Evolutionary conservation across 2,113 vertebrate species (phyloP).

Genomic region (Phrynocephalus versicolor): DNA sequence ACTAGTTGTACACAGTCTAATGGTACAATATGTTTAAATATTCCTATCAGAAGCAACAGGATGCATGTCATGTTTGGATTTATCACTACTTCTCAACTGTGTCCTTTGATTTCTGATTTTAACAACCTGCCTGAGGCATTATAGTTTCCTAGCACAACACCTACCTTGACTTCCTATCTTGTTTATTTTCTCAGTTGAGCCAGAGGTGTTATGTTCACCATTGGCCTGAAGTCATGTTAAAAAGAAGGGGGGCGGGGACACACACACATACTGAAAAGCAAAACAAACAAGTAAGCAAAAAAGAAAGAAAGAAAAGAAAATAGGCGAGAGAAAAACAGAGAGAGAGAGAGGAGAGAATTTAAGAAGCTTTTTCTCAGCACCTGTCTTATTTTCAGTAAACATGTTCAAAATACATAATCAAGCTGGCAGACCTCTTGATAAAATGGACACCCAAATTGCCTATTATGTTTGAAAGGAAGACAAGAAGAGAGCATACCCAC

Average conservation of each 20-base stretch:
- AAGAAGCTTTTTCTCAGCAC: background rate
- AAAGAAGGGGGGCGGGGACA: background rate
- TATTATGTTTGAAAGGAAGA: background rate
- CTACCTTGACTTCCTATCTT: background rate
- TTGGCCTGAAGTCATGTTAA: background rate
- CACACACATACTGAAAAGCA: no score
- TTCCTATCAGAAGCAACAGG: background rate
- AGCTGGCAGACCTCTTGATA: slow-evolving; percentile 17
- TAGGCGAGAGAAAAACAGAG: background rate
- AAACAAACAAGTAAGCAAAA: no score
- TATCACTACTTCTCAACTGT: background rate
- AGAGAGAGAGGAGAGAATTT: accelerated
- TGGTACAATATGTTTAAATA: slow-evolving; percentile 5
- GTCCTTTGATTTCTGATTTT: slow-evolving; percentile 7
- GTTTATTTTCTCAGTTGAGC: slow-evolving; percentile 11
- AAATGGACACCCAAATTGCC: background rate
- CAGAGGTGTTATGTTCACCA: slow-evolving; percentile 6
- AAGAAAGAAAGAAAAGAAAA: no score
- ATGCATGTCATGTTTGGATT: background rate
- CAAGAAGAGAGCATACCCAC: slow-evolving; percentile 44
- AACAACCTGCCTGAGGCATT: background rate
- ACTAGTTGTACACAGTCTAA: slow-evolving; percentile 2
- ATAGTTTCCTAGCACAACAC: background rate
- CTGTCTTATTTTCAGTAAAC: slow-evolving; percentile 40
- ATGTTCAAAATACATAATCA: slow-evolving; percentile 36